Conservation (phyloP, 2,113 vertebrate species). For the Cyanoliseus patagonus region DNA sequence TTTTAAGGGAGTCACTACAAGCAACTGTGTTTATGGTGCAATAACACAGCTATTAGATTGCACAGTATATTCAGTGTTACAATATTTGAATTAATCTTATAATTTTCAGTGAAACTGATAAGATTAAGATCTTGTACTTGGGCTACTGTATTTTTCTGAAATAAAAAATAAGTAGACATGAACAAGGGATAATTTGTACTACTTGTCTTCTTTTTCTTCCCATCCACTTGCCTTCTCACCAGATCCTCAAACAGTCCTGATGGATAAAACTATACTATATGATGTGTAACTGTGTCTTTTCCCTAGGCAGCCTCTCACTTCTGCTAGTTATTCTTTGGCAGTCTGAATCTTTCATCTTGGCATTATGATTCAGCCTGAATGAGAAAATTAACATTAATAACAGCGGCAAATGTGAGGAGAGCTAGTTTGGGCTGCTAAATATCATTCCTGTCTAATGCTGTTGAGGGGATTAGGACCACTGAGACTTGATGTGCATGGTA, state of each 20-base stretch:
- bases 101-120: background rate
- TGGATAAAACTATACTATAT: background rate
- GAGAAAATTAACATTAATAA: slow-evolving; percentile 60
- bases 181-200: background rate
- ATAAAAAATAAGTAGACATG: background rate
- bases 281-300: slow-evolving; percentile 22
- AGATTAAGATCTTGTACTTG: background rate
- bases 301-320: slow-evolving; percentile 11
- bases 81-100: background rate
- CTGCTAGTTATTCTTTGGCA: slow-evolving; percentile 10
- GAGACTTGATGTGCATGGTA: background rate
- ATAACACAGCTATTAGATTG: background rate
- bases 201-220: background rate
- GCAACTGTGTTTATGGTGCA: background rate
- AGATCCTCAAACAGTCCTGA: background rate
- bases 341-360: slow-evolving; percentile 56
- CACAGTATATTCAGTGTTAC: background rate
- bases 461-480: background rate
- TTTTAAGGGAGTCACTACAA: background rate
- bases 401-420: slow-evolving; percentile 6
- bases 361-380: slow-evolving; percentile 43
- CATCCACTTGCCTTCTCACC: background rate
- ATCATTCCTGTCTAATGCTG: background rate
- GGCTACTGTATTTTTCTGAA: background rate
- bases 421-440: slow-evolving; percentile 21